These are phyloP conservation scores for Nymphalis polychloros DNA, from an alignment of 2,888 invertebrate genomes.

Conservation along the genomic window DNA sequence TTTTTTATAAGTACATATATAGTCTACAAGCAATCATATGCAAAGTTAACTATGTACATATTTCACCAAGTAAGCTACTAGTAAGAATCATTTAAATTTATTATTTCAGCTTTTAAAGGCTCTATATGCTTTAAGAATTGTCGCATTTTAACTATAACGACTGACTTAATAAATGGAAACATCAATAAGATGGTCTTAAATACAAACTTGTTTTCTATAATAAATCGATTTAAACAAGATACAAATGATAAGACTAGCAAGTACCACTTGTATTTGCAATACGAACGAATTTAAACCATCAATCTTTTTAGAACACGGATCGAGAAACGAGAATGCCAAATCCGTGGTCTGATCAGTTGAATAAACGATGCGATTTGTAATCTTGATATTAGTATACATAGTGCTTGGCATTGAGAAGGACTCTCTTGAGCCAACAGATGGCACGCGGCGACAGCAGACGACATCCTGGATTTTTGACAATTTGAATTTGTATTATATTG, in stretches of 20 bases:
- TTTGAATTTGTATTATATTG: no score
- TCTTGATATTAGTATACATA: constrained; percentile 65
- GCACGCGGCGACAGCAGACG: constrained; percentile 47
- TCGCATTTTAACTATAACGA: no score
- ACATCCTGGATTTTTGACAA: no score
- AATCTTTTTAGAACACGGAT: constrained; percentile 16
- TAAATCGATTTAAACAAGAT: neutral
- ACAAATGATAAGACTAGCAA: constrained; percentile 1
- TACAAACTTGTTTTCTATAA: neutral
- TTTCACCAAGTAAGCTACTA: no score
- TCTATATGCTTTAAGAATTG: no score
- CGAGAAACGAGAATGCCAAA: constrained; percentile 30
- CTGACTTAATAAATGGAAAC: constrained; percentile 4
- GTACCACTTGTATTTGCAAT: neutral
- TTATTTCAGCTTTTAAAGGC: no score
- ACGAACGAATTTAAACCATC: constrained; percentile 2
- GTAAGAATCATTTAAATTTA: no score
- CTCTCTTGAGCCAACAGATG: constrained; percentile 48
- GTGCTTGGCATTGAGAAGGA: constrained; percentile 52
- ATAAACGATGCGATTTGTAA: constrained; percentile 61
- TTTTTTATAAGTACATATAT: no score
- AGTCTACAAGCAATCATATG: no score
- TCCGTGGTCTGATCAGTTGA: constrained; percentile 14
- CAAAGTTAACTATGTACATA: no score
- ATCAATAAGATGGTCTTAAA: constrained; percentile 2